Base-by-base conservation (phyloP, 35 echinoderm and acorn worm genomes). In the Acanthaster planci region DNA sequence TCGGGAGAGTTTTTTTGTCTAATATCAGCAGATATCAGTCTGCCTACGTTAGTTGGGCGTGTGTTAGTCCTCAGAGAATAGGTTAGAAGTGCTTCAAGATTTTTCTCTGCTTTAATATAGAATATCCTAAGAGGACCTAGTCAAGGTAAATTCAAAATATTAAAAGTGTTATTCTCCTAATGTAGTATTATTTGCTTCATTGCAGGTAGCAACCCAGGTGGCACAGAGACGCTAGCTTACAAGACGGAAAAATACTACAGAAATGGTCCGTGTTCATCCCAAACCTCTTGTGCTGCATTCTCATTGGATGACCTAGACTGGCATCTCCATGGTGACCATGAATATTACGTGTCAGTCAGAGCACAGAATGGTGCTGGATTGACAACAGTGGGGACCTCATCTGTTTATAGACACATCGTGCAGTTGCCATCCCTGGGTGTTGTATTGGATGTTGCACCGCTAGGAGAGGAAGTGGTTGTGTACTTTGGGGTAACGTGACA, bases 321-420 rank as follows among this genome's bases (percentile, higher is more conserved):
- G 87, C 5, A 52, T 40, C 31, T 89, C 64, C 87, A 89, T 82
- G 87, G 54, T 35, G 50, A 89, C 32, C 87, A 89, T 51, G 38
- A 51, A 21, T 89, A 89, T 60, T 82, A 82, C 60, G 79, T 76
- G 39, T 89, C 87, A 8, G 21, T 89, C 57, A 82, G 53, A 76
- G 87, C 58, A 27, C 27, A 40, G 53, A 89, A 88, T 68, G n/a
- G 19, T 21, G 86, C 77, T 26, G 86, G 86, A 1, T 39, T 88
- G 12, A 19, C 40, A 22, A 47, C 53, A 9, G 59, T 80, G 0
- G 79, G 35, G 31, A 82, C 50, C 7, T 89, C 87, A 34, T 42
- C 42, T 21, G 55, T 57, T 2, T 89, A 83, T 51, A 39, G 79
- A 21, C 78, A 88, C 55, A 50, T 52, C 0, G 51, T 17, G 51